Percentiles rank a stretch among this genome's conserved stretches.
Evolutionary conservation across 30 jellyfish, hydroid and myxozoan genomes (phyloP).

Genomic region (Mastigias papua): DNA sequence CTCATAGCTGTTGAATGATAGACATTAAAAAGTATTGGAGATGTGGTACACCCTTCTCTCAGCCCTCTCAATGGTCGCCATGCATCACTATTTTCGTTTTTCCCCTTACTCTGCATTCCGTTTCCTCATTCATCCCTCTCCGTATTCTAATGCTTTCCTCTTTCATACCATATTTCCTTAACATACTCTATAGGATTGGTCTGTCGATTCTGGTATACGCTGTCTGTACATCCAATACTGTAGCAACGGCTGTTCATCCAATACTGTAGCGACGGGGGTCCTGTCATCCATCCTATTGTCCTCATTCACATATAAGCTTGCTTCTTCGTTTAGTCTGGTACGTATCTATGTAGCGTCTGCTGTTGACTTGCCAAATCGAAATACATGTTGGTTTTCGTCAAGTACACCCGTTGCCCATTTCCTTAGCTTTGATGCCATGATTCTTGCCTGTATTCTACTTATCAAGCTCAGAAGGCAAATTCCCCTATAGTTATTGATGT

Average conservation of each 20-base stretch:
- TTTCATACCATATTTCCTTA: neutral
- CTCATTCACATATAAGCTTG: neutral
- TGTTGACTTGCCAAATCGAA: neutral
- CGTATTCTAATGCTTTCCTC: neutral
- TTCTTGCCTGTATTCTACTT: neutral
- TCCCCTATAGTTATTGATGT: constrained; percentile 12
- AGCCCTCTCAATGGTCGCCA: neutral
- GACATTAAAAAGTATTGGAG: neutral
- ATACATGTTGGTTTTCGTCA: neutral
- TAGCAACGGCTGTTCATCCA: neutral
- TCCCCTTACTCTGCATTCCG: neutral
- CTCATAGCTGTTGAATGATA: neutral
- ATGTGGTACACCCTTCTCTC: neutral
- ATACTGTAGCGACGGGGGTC: neutral
- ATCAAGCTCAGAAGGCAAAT: neutral
- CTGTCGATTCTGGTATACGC: neutral
- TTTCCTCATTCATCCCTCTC: neutral
- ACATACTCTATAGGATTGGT: neutral
- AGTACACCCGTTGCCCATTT: neutral
- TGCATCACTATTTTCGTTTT: neutral
- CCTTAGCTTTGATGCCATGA: neutral
- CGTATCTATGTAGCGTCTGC: neutral
- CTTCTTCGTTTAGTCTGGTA: neutral
- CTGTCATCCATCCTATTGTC: neutral
- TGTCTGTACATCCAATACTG: neutral